Percentiles rank a stretch among this genome's conserved stretches.
Evolutionary conservation across 2,797 vertebrate species (phyloP).

Genomic region (Liparis tanakae): DNA sequence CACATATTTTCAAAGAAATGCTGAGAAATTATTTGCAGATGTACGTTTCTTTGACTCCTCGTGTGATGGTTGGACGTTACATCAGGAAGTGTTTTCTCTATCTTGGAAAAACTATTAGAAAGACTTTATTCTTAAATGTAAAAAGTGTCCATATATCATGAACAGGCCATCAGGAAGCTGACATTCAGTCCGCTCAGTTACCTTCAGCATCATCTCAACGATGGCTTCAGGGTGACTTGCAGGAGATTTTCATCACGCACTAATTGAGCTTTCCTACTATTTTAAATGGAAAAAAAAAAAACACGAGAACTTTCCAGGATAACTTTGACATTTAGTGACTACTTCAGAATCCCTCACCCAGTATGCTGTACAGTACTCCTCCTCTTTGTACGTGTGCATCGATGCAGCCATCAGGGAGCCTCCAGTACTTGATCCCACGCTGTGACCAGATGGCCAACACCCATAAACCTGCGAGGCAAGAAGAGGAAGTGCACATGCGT

Average conservation of each 20-base stretch:
- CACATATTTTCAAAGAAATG: not conserved
- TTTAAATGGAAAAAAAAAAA: not conserved
- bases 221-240: not conserved
- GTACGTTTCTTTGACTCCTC: not conserved
- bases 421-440: not conserved
- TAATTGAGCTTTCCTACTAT: not conserved
- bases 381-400: not conserved
- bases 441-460: slow-evolving; percentile 11
- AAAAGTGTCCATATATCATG: not conserved
- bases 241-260: slow-evolving; percentile 21
- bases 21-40: not conserved
- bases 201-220: not conserved
- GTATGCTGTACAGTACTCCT: not conserved
- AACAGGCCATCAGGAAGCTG: not conserved
- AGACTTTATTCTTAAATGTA: not conserved
- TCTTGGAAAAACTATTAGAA: not conserved
- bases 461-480: not conserved
- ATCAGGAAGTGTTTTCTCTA: not conserved
- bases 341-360: not conserved
- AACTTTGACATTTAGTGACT: not conserved
- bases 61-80: not conserved
- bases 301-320: slow-evolving; percentile 2
- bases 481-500: not conserved
- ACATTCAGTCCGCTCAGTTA: not conserved
- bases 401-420: not conserved